A percentile compares a stretch with the other conserved stretches of the same genome.
Evolutionary conservation across 35 echinoderm and acorn worm genomes (phyloP).

Genomic region (Heliocidaris erythrogramma): DNA sequence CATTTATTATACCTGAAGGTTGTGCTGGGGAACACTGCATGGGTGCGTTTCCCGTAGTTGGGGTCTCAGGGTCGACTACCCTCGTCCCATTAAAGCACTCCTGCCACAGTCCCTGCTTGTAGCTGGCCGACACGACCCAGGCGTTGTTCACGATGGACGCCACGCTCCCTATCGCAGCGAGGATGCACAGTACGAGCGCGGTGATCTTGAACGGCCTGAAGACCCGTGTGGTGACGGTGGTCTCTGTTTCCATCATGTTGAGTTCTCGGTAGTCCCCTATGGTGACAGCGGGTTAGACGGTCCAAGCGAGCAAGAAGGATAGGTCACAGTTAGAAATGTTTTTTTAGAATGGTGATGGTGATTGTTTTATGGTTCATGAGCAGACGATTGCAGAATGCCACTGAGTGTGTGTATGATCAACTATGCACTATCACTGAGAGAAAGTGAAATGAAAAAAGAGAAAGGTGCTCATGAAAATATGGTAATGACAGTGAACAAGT

Average conservation of each 20-base stretch:
- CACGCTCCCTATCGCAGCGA: slow-evolving; percentile 65
- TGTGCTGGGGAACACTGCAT: slow-evolving; percentile 49
- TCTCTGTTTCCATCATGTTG: slow-evolving; percentile 57
- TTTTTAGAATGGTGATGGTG: neutral
- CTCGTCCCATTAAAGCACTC: slow-evolving; percentile 77
- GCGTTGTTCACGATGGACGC: slow-evolving; percentile 57
- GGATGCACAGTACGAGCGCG: slow-evolving; percentile 65
- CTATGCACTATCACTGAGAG: neutral
- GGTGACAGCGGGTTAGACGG: neutral
- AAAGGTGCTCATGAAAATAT: neutral
- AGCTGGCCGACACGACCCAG: slow-evolving; percentile 69
- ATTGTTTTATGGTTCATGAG: neutral
- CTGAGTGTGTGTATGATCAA: neutral
- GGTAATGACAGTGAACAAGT: too few species aligned
- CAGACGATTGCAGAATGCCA: neutral
- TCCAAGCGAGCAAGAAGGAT: slow-evolving; percentile 5
- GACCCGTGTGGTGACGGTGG: slow-evolving; percentile 77
- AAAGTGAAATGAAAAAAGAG: neutral
- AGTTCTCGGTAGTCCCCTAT: slow-evolving; percentile 46
- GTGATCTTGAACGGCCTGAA: slow-evolving; percentile 88
- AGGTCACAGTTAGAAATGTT: neutral
- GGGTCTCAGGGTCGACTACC: neutral
- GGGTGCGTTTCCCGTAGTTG: neutral
- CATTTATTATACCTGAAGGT: too few species aligned
- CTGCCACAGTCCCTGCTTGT: slow-evolving; percentile 71